These are phyloP conservation scores for Danio aesculapii DNA, from an alignment of 2,797 vertebrate species.

Conservation along the genomic window DNA sequence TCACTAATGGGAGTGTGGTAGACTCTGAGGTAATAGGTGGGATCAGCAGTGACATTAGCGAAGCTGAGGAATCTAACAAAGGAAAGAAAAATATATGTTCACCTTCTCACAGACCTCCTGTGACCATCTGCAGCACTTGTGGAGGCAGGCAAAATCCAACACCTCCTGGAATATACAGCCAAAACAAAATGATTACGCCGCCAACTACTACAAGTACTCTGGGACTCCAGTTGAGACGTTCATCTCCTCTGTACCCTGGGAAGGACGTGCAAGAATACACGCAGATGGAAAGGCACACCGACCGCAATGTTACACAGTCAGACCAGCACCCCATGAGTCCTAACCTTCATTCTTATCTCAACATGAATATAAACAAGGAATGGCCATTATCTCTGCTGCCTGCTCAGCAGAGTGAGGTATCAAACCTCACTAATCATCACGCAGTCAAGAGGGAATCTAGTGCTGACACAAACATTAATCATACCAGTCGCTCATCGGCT, in stretches of 20 bases:
- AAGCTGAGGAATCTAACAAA: slow-evolving; percentile 58
- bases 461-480: slow-evolving; percentile 45
- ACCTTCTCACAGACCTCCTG: slow-evolving; percentile 59
- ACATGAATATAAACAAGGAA: slow-evolving; percentile 55
- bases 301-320: slow-evolving; percentile 28
- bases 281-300: slow-evolving; percentile 55
- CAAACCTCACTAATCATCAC: slow-evolving; percentile 63
- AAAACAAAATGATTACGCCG: slow-evolving; percentile 43
- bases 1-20: slow-evolving; percentile 80
- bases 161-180: slow-evolving; percentile 37
- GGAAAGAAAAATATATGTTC: slow-evolving; percentile 48
- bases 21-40: slow-evolving; percentile 79
- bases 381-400: slow-evolving; percentile 47
- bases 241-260: slow-evolving; percentile 33
- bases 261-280: slow-evolving; percentile 40
- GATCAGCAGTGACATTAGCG: slow-evolving; percentile 71
- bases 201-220: slow-evolving; percentile 35
- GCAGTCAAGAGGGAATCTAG: slow-evolving; percentile 54
- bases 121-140: slow-evolving; percentile 74
- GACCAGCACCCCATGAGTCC: slow-evolving; percentile 42
- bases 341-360: slow-evolving; percentile 51
- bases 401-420: slow-evolving; percentile 42
- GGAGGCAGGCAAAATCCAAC: slow-evolving; percentile 68
- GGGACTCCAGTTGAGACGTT: slow-evolving; percentile 54
- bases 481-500: slow-evolving; percentile 29